Conservation (phyloP, 2,888 invertebrate genomes). For the Cephus pulcher region DNA sequence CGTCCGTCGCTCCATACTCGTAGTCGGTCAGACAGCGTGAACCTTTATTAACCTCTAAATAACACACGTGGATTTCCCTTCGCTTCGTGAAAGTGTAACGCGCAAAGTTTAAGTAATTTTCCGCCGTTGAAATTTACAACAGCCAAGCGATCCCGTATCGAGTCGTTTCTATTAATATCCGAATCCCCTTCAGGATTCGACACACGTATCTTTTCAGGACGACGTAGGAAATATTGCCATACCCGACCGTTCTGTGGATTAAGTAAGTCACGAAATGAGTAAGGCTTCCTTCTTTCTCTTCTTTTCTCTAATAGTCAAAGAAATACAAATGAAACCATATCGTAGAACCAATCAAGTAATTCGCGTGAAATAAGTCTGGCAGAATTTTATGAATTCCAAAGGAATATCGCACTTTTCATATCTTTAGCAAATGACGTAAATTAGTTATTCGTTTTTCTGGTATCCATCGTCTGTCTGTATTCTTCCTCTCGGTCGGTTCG, state of each 20-base stretch:
- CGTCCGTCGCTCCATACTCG: not conserved
- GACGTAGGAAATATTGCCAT: not conserved
- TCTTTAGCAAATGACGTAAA: not conserved
- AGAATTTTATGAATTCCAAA: not conserved
- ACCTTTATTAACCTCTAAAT: not conserved
- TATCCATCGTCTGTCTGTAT: not conserved
- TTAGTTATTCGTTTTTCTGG: not conserved
- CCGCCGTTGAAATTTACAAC: not conserved
- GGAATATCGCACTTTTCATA: not conserved
- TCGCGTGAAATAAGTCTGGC: not conserved
- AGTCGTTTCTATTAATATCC: not conserved
- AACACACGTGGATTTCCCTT: not conserved
- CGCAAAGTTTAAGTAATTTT: not conserved
- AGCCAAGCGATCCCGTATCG: not conserved
- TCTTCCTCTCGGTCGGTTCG: not conserved
- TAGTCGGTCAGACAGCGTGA: not conserved
- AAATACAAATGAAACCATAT: not conserved
- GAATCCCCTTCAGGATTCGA: not conserved
- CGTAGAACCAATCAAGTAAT: not conserved
- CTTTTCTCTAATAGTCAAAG: not conserved
- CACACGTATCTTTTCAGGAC: not conserved
- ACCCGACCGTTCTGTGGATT: not conserved
- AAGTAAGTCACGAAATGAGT: not conserved
- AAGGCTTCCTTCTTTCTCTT: not conserved
- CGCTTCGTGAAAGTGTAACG: not conserved